A percentile compares a stretch with the other conserved stretches of the same genome.
Conservation (phyloP, 1,140 invertebrate species). For the Pinna nobilis region DNA sequence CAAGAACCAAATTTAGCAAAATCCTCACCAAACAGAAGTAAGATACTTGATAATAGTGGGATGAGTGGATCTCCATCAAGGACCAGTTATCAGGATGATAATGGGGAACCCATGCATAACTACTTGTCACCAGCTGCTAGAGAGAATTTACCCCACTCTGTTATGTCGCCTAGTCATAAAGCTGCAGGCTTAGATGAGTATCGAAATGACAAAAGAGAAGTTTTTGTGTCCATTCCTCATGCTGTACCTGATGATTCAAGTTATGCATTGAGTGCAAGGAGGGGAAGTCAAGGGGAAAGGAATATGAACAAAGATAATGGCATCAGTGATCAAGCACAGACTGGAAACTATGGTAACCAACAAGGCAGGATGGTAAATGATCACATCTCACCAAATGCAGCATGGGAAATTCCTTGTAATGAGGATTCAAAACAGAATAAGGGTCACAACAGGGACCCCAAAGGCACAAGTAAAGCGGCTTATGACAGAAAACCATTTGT, state of each 20-base stretch:
- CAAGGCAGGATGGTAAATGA: too few relatives aligned
- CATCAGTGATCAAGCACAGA: not conserved
- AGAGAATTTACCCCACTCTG: not conserved
- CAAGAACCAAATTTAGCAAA: slow-evolving; percentile 2
- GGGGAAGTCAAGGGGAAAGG: not conserved
- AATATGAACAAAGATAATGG: not conserved
- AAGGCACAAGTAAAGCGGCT: not conserved
- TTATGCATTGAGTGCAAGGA: too few relatives aligned
- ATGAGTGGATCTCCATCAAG: not conserved
- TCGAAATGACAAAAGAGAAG: slow-evolving; percentile 9
- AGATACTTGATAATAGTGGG: not conserved
- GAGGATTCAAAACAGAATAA: slow-evolving; percentile 12
- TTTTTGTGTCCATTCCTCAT: slow-evolving; percentile 36
- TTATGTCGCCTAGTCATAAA: not conserved
- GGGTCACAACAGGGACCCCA: not conserved
- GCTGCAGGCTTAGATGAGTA: not conserved
- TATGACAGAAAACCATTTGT: slow-evolving; percentile 16
- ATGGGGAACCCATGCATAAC: not conserved
- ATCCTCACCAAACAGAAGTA: not conserved
- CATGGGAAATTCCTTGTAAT: slow-evolving; percentile 23
- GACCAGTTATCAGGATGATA: not conserved
- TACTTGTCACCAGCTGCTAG: not conserved
- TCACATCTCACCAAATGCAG: not conserved
- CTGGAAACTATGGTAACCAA: slow-evolving; percentile 3
- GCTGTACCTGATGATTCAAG: not conserved